Evolutionary conservation across 2,888 invertebrate genomes (phyloP).

Genomic region (Calliscelio sp.): DNA sequence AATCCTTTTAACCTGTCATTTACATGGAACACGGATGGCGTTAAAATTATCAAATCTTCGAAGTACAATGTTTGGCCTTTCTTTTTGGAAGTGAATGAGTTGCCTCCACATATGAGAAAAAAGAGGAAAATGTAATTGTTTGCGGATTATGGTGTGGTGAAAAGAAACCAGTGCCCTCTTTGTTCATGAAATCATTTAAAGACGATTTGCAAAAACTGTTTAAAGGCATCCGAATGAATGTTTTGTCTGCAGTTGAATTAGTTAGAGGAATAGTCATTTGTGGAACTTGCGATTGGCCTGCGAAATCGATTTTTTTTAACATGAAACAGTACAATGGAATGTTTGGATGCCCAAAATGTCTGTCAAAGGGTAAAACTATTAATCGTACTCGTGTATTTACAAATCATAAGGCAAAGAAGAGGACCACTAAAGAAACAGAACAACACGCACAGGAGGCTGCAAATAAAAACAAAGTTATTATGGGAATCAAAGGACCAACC

Average conservation of each 20-base stretch:
- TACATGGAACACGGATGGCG: slow-evolving; percentile 23
- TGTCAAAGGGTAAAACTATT: neutral
- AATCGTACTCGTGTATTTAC: neutral
- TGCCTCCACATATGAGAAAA: slow-evolving; percentile 16
- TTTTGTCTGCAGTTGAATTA: neutral
- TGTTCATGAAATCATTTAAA: slow-evolving; percentile 5
- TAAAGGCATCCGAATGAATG: neutral
- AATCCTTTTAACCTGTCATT: slow-evolving; percentile 19
- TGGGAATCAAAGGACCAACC: slow-evolving; percentile 28
- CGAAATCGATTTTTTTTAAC: slow-evolving; percentile 33
- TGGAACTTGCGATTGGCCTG: slow-evolving; percentile 42
- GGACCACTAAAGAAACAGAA: slow-evolving; percentile 12
- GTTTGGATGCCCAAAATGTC: slow-evolving; percentile 19
- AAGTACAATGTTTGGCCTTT: slow-evolving; percentile 37
- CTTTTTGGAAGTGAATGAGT: slow-evolving; percentile 18
- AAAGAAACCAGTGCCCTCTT: neutral
- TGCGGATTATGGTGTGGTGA: slow-evolving; percentile 14
- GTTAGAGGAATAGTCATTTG: slow-evolving; percentile 15
- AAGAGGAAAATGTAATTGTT: slow-evolving; percentile 14
- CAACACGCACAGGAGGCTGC: neutral
- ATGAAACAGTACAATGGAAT: slow-evolving; percentile 27
- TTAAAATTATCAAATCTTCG: neutral
- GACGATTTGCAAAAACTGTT: slow-evolving; percentile 8
- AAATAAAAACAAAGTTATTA: neutral
- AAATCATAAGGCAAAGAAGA: neutral